These are phyloP conservation scores for Drosophila nigromelanica DNA, from an alignment of 1,140 invertebrate genomes.

Conservation along the genomic window DNA sequence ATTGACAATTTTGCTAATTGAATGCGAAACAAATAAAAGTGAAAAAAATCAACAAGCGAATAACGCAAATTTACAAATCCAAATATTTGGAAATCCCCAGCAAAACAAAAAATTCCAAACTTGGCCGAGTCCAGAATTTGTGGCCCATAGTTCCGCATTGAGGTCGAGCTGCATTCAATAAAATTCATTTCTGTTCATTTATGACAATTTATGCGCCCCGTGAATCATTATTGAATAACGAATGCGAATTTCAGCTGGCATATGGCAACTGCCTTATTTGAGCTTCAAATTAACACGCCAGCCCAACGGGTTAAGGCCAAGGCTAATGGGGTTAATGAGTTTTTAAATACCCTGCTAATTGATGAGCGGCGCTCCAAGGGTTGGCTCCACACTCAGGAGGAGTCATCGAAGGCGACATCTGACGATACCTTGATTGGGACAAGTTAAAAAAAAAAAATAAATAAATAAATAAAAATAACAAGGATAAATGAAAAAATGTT, in stretches of 20 bases:
- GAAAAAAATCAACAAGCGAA: not conserved
- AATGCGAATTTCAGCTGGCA: conserved; percentile 4
- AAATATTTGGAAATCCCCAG: conserved; percentile 26
- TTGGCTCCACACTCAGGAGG: not conserved
- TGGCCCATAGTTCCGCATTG: not conserved
- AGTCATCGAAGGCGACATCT: conserved; percentile 2
- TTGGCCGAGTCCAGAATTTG: conserved; percentile 37
- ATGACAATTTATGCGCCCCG: conserved; percentile 66
- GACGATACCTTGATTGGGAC: not conserved
- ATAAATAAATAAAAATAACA: no score
- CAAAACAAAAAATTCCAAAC: not conserved
- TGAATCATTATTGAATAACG: conserved; percentile 42
- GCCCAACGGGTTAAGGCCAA: conserved; percentile 68
- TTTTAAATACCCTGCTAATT: conserved; percentile 76
- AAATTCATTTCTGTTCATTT: conserved; percentile 37
- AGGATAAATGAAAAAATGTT: no score
- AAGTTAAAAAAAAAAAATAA: not conserved
- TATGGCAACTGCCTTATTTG: conserved; percentile 36
- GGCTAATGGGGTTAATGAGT: conserved; percentile 72
- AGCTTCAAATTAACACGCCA: conserved; percentile 58
- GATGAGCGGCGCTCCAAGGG: conserved; percentile 31
- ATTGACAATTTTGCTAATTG: conserved; percentile 46
- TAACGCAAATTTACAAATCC: not conserved
- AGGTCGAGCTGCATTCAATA: conserved; percentile 19
- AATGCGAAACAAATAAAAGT: conserved; percentile 24